A percentile compares a stretch with the other conserved stretches of the same genome.
Evolutionary conservation across 2,797 vertebrate genomes (phyloP).

Genomic region (Graptemys geographica): DNA sequence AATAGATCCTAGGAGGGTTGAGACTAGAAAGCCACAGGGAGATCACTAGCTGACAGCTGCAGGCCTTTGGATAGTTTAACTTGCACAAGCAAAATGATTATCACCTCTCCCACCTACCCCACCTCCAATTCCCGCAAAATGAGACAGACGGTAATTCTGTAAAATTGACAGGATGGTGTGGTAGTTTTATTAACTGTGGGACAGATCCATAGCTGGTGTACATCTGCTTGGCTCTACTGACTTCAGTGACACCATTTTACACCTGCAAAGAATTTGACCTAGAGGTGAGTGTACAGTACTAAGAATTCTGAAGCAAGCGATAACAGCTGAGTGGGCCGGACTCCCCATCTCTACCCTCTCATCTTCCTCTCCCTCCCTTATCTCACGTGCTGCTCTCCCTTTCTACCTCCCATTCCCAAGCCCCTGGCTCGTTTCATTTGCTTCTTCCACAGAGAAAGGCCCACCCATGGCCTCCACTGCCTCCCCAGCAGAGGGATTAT

Average conservation of each 20-base stretch:
- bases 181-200: constrained; percentile 38
- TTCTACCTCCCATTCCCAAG: background rate
- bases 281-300: accelerated
- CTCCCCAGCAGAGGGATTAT: background rate
- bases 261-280: background rate
- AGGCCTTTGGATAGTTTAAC: constrained; percentile 50
- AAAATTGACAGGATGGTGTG: constrained; percentile 31
- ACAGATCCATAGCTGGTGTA: background rate
- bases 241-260: background rate
- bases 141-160: constrained; percentile 51
- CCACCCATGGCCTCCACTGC: background rate
- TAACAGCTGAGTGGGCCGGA: accelerated
- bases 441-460: background rate
- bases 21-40: constrained; percentile 27
- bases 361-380: background rate
- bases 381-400: background rate
- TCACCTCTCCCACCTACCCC: background rate
- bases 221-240: constrained; percentile 9
- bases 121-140: constrained; percentile 24
- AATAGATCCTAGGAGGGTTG: constrained; percentile 1
- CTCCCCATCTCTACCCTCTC: background rate
- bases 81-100: constrained; percentile 49
- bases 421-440: too few relatives aligned
- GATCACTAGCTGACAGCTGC: constrained; percentile 44
- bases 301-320: background rate